These are phyloP conservation scores for Sarcophaga rosellei DNA, from an alignment of 2,888 invertebrate species.

Conservation along the genomic window DNA sequence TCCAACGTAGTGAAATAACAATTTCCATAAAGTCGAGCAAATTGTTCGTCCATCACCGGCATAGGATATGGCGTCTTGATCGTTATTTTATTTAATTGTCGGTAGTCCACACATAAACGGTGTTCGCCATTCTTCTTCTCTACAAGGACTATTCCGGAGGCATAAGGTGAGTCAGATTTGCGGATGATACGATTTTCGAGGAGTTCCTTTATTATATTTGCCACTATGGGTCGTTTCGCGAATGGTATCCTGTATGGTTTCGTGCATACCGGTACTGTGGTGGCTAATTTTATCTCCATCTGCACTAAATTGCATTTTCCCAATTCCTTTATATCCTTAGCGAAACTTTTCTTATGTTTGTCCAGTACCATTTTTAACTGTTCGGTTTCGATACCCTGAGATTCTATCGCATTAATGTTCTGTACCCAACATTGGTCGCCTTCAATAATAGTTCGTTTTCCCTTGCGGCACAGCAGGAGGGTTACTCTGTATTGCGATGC, in stretches of 20 bases:
- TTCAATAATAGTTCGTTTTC: too few species aligned
- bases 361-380: background rate
- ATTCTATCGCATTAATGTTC: slow-evolving; percentile 13
- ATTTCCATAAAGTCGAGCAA: slow-evolving; percentile 54
- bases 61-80: slow-evolving; percentile 50
- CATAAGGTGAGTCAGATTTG: slow-evolving; percentile 53
- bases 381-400: background rate
- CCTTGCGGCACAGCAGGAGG: too few species aligned
- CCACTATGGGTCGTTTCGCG: slow-evolving; percentile 48
- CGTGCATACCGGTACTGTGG: slow-evolving; percentile 24
- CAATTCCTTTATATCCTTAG: background rate
- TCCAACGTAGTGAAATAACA: slow-evolving; percentile 55
- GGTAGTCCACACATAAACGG: slow-evolving; percentile 50
- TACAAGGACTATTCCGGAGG: slow-evolving; percentile 57
- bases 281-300: slow-evolving; percentile 41
- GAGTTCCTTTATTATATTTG: slow-evolving; percentile 37
- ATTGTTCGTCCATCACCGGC: slow-evolving; percentile 61
- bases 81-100: slow-evolving; percentile 35
- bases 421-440: too few species aligned
- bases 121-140: slow-evolving; percentile 65
- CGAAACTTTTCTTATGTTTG: background rate
- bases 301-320: slow-evolving; percentile 23
- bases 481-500: too few species aligned
- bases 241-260: slow-evolving; percentile 60
- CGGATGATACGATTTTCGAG: slow-evolving; percentile 52